These are phyloP conservation scores for Xanthorhoe designata DNA, from an alignment of 2,888 invertebrate genomes.

Conservation along the genomic window DNA sequence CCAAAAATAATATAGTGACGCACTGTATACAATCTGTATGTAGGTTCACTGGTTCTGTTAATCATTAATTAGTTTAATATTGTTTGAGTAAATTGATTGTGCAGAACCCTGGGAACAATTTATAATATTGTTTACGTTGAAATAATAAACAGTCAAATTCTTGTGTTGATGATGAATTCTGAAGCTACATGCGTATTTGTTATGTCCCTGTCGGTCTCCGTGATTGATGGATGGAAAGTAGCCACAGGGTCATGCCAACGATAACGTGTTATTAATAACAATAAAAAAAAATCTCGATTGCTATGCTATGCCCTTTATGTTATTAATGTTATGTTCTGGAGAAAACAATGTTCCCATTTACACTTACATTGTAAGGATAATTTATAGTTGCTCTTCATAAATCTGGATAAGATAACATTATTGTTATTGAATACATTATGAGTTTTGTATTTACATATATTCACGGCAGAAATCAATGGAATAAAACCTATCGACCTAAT, in stretches of 20 bases:
- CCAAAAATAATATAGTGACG: slow-evolving; percentile 73
- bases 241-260: slow-evolving; percentile 58
- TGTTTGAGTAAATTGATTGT: slow-evolving; percentile 33
- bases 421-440: background rate
- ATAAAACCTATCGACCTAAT: background rate
- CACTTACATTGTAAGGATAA: slow-evolving; percentile 14
- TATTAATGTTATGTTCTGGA: slow-evolving; percentile 25
- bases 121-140: slow-evolving; percentile 28
- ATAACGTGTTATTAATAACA: slow-evolving; percentile 59
- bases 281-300: slow-evolving; percentile 46
- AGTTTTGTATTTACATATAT: background rate
- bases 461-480: background rate
- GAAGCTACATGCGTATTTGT: slow-evolving; percentile 20
- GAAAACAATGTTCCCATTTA: slow-evolving; percentile 13
- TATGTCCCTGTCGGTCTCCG: slow-evolving; percentile 39
- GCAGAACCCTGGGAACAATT: slow-evolving; percentile 37
- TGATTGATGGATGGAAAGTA: slow-evolving; percentile 64
- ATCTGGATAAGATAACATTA: slow-evolving; percentile 7
- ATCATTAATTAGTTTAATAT: slow-evolving; percentile 39
- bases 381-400: slow-evolving; percentile 9
- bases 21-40: slow-evolving; percentile 48
- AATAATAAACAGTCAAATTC: slow-evolving; percentile 29
- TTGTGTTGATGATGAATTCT: slow-evolving; percentile 23
- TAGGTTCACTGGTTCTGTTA: slow-evolving; percentile 26
- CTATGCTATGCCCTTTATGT: background rate